Conservation (phyloP, 2,888 invertebrate genomes). For the Eupithecia subfuscata region DNA sequence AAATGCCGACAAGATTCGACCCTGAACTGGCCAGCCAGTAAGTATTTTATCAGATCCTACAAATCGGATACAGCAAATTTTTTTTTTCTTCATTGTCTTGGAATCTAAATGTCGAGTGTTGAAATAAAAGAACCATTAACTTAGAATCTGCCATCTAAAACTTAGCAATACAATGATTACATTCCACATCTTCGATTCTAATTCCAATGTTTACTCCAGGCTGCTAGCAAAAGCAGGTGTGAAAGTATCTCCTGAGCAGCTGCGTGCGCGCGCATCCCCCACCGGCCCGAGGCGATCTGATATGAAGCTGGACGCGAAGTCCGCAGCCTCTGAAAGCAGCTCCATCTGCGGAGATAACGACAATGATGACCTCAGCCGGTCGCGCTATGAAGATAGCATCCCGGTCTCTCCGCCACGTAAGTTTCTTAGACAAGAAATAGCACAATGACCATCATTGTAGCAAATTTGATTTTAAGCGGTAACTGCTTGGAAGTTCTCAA, state of each 20-base stretch:
- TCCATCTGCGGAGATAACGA: constrained; percentile 91
- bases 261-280: constrained; percentile 93
- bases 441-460: background rate
- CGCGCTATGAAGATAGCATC: constrained; percentile 80
- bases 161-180: background rate
- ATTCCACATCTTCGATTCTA: background rate
- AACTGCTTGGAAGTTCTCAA: background rate
- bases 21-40: constrained; percentile 93
- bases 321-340: constrained; percentile 89
- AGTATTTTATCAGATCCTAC: constrained; percentile 48
- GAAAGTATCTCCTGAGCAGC: constrained; percentile 92
- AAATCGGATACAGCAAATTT: too few species aligned
- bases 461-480: background rate
- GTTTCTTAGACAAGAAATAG: constrained; percentile 46
- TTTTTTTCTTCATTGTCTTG: background rate
- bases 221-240: constrained; percentile 94
- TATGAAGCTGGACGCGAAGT: constrained; percentile 90
- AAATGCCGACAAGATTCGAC: constrained; percentile 96
- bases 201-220: constrained; percentile 61
- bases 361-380: constrained; percentile 92
- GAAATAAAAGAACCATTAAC: background rate
- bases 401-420: constrained; percentile 86
- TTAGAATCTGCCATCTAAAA: background rate
- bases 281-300: constrained; percentile 92
- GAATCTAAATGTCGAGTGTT: background rate